Evolutionary conservation across 2,797 vertebrate genomes (phyloP), one percentile per base, ranked within the genome.

Genomic region (Jordanella pulchra): DNA sequence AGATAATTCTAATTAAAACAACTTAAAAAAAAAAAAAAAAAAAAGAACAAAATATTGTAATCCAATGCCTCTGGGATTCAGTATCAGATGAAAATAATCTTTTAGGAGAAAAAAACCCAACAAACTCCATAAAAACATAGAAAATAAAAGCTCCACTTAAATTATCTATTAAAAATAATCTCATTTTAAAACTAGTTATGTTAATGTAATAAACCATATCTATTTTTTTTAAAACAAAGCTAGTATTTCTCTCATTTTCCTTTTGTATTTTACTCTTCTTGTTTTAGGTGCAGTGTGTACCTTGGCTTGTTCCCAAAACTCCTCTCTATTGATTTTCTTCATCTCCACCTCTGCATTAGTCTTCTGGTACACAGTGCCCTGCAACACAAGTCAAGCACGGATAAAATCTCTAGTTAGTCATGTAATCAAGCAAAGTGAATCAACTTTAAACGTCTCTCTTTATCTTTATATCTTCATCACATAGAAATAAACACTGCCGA

Each of bases 231-330:
- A 61, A 39, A 63, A 63, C 7, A 1, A 63, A 63, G 39, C 10
- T 10, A 42, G n/a, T 4, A 63, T 23, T 13, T 15, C 27, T 27
- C 93, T 93, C 81, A 3, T 21, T 3, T 27, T 47, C 15, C 93
- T 93, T 83, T 3, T 88, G 13, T 9, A 30, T 54, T 39, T 21
- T 63, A 11, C 30, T 54, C 18, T 3, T n/a, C 30, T 45, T 35
- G 27, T 42, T 48, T 72, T 69, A 42, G 25, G 0, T 2, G 25
- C 42, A 51, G 6, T 55, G 12, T 84, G 60, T 85, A 98, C 98
- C 97, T 98, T 98, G 89, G 98, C 97, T 86, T 97, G 95, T 72
- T 98, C 97, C 98, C 98, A 99, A 79, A 99, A 99, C 82, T 98
- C 96, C 93, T 98, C 97, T 65, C 97, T 94, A 87, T 99, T 98